A percentile compares a stretch with the other conserved stretches of the same genome.
Conservation (phyloP, 1,140 invertebrate genomes). For the Belonocnema kinseyi region DNA sequence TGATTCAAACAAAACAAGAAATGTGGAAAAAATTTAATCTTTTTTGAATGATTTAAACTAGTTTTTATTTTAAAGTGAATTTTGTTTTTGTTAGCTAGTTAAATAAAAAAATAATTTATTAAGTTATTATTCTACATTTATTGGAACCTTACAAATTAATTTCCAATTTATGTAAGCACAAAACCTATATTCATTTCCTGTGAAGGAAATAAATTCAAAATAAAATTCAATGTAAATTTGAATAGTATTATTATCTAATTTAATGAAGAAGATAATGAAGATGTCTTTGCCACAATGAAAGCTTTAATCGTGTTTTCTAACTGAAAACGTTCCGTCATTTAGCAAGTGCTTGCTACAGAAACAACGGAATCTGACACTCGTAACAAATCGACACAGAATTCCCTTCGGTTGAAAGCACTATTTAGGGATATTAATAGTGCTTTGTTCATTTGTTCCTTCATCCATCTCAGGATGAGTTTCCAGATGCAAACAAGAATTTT, state of each 20-base stretch:
- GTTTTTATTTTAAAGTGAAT: too few species aligned
- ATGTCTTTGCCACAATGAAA: not conserved
- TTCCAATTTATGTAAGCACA: too few species aligned
- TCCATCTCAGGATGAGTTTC: not conserved
- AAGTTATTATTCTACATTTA: too few species aligned
- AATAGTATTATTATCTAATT: not conserved
- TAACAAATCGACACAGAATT: slow-evolving; percentile 19
- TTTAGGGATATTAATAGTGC: slow-evolving; percentile 19
- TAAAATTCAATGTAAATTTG: too few species aligned
- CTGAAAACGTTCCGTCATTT: slow-evolving; percentile 11
- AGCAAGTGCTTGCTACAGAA: slow-evolving; percentile 6
- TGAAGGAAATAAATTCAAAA: not conserved
- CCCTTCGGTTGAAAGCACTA: not conserved
- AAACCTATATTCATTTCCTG: not conserved
- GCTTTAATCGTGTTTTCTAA: slow-evolving; percentile 19
- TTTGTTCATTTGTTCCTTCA: slow-evolving; percentile 18
- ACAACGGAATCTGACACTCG: slow-evolving; percentile 10
- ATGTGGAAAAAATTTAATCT: too few species aligned
- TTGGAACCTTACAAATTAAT: too few species aligned
- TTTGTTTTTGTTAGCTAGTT: too few species aligned
- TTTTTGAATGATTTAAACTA: too few species aligned
- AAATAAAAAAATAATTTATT: too few species aligned
- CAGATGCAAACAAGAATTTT: too few species aligned
- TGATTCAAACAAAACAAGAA: too few species aligned
- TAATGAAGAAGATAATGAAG: slow-evolving; percentile 16